Evolutionary conservation across 2,797 vertebrate genomes (phyloP).

Genomic region (Taeniopygia guttata): DNA sequence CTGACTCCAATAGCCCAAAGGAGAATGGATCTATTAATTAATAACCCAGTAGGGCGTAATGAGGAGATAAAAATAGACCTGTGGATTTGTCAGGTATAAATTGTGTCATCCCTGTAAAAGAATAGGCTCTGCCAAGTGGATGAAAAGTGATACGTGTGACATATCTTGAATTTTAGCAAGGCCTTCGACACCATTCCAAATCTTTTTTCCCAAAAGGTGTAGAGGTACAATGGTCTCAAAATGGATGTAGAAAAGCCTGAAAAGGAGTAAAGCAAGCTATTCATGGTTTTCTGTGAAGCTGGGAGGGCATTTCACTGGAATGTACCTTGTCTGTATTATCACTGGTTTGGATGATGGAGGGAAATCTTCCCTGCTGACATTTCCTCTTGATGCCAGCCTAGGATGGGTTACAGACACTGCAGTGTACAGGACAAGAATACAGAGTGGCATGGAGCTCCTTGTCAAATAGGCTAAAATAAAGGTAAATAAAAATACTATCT

Average conservation of each 20-base stretch:
- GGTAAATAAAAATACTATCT: background rate
- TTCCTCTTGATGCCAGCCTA: background rate
- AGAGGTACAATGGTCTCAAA: background rate
- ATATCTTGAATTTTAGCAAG: background rate
- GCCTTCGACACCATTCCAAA: background rate
- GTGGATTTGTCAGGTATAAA: background rate
- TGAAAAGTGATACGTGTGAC: background rate
- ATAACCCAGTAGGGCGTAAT: background rate
- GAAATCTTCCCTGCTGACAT: background rate
- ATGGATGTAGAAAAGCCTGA: background rate
- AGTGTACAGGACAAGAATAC: background rate
- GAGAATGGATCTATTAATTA: background rate
- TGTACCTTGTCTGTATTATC: background rate
- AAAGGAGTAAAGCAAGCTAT: background rate
- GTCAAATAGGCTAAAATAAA: background rate
- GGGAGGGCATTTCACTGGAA: background rate
- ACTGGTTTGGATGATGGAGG: background rate
- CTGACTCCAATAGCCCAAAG: background rate
- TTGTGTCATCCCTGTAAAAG: background rate
- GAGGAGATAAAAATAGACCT: conserved; percentile 9
- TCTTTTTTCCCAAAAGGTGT: background rate
- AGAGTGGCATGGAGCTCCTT: background rate
- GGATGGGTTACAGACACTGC: background rate
- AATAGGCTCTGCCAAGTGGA: background rate
- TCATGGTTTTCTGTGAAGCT: background rate